These are phyloP conservation scores for Neoaliturus tenellus DNA, from an alignment of 2,888 invertebrate species.

Conservation along the genomic window DNA sequence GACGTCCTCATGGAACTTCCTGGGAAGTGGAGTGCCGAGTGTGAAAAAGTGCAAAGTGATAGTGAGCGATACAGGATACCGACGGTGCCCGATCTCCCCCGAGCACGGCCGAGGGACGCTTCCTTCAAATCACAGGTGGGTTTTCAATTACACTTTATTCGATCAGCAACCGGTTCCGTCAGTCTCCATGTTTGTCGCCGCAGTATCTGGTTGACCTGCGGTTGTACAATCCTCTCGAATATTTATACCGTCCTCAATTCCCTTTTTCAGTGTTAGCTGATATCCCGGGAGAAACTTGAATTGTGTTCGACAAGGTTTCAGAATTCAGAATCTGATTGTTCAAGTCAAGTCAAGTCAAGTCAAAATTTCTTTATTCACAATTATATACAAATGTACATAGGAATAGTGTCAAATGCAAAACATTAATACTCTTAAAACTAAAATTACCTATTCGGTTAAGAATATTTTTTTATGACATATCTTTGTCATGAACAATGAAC, in stretches of 20 bases:
- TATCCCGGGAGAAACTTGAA: no score
- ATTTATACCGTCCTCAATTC: not conserved
- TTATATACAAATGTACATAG: no score
- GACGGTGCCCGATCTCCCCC: not conserved
- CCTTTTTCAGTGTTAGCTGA: not conserved
- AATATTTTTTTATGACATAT: no score
- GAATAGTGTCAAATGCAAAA: no score
- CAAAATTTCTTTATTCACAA: no score
- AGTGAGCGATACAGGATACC: conserved; percentile 2
- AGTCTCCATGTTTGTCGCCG: not conserved
- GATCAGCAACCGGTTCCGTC: conserved; percentile 1
- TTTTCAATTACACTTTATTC: conserved; percentile 25
- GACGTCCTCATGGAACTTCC: conserved; percentile 35
- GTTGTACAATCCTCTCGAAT: not conserved
- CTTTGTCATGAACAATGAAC: no score
- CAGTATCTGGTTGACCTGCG: conserved; percentile 7
- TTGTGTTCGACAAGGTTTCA: no score
- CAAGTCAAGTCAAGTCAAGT: no score
- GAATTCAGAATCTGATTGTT: no score
- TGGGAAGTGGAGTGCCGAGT: conserved; percentile 31
- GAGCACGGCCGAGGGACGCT: not conserved
- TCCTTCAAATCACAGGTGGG: conserved; percentile 26
- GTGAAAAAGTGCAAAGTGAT: conserved; percentile 36
- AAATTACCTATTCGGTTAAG: no score
- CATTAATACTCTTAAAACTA: no score